Percentiles rank a stretch among this genome's conserved stretches.
Evolutionary conservation across 2,113 vertebrate species (phyloP).

Genomic region (Phodopus roborovskii): DNA sequence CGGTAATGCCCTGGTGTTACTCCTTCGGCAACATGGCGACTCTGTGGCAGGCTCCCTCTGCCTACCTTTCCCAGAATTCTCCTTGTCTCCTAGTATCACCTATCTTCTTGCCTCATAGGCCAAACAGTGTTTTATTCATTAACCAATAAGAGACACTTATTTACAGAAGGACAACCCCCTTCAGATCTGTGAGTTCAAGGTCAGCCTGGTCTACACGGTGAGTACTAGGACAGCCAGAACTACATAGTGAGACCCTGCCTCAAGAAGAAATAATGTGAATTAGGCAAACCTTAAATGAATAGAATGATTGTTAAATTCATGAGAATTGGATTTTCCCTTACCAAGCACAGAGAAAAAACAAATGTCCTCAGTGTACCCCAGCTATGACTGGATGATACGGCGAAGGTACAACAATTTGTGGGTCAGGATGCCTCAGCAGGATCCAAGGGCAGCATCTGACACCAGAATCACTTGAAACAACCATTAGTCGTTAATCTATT

Average conservation of each 20-base stretch:
- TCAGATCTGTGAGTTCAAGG: not conserved
- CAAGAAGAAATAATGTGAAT: not conserved
- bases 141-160: too few species aligned
- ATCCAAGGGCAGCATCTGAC: not conserved
- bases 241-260: not conserved
- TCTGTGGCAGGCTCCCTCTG: too few species aligned
- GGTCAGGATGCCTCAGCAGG: not conserved
- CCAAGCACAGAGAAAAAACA: not conserved
- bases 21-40: too few species aligned
- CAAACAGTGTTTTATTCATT: too few species aligned
- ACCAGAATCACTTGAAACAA: not conserved
- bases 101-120: too few species aligned
- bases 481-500: not conserved
- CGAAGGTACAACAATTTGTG: not conserved
- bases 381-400: not conserved
- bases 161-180: too few species aligned
- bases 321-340: not conserved
- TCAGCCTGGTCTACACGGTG: not conserved
- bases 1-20: too few species aligned
- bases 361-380: not conserved
- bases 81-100: too few species aligned
- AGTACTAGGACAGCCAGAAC: not conserved
- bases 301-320: not conserved
- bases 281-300: not conserved
- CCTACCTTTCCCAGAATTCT: too few species aligned